A percentile compares a stretch with the other conserved stretches of the same genome.
Evolutionary conservation across 2,888 invertebrate genomes (phyloP).

Genomic region (Clusia tigrina): DNA sequence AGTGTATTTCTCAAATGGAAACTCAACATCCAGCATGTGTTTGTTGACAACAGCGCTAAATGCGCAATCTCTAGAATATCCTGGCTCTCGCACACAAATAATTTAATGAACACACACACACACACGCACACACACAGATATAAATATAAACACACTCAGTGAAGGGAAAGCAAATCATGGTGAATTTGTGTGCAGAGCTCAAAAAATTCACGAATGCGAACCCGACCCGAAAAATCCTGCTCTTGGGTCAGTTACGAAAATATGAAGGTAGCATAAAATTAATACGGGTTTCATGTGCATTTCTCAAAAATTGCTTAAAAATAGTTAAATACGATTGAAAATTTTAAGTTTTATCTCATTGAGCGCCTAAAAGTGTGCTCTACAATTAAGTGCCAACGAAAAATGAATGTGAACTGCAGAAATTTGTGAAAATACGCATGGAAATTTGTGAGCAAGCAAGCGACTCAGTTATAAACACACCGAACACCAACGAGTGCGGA

Average conservation of each 20-base stretch:
- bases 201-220: not conserved
- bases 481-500: not conserved
- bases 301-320: constrained; percentile 37
- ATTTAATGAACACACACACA: not conserved
- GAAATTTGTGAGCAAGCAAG: not conserved
- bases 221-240: not conserved
- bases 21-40: not conserved
- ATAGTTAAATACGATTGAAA: constrained; percentile 37
- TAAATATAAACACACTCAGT: no score
- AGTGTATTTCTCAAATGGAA: no score
- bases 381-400: not conserved
- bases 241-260: constrained; percentile 51
- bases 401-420: not conserved
- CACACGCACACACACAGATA: not conserved
- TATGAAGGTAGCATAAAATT: constrained; percentile 56
- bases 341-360: constrained; percentile 25
- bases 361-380: constrained; percentile 14
- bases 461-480: not conserved
- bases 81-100: not conserved
- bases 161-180: no score
- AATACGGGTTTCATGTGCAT: constrained; percentile 53
- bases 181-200: not conserved
- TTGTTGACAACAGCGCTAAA: constrained; percentile 14
- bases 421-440: not conserved
- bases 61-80: constrained; percentile 8